Evolutionary conservation across 1,140 invertebrate species (phyloP), one percentile per base, ranked within the genome.

Genomic region (Drosophila aff.): DNA sequence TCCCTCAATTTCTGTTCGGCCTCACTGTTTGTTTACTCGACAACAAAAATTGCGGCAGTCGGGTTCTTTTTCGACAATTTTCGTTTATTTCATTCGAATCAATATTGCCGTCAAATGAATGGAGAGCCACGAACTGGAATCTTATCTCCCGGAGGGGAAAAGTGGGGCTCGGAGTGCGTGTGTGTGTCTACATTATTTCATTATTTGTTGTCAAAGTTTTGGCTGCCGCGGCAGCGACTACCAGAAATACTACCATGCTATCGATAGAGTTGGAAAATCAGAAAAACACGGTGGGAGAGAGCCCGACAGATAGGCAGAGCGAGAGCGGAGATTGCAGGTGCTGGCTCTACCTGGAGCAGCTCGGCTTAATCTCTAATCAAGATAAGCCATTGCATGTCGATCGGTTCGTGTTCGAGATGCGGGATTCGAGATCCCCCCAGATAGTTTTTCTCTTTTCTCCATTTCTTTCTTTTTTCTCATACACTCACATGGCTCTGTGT

Each of bases 51-150:
- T 82, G 64, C 77, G 59, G 44, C 72, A 53, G 62, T 57, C 78
- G 38, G 36, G 53, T 44, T 72, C 66, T 49, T 60, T 61, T 79
- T 81, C 52, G 57, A 74, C 71, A 74, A 76, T 85, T 75, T 79
- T 66, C 59, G 75, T 78, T 74, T 65, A 66, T 79, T 86, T 77
- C 57, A 65, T 74, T 89, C 84, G 67, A 89, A 90, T 85, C 85
- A 85, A 90, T 89, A 89, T 82, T 91, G 85, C 86, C 89, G 85
- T 89, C 85, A 82, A 85, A 81, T 78, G 85, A 76, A 66, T 77
- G 55, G 75, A 60, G 52, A 43, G 53, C 47, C 73, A 68, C 75
- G 15, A 41, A 57, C 50, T 53, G 60, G 44, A 76, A 76, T 76
- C 74, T 76, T 76, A 76, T 76, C 74, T 76, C 16, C 33, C 63